A percentile compares a stretch with the other conserved stretches of the same genome.
phyloP scores from a whole-genome alignment of 2,888 invertebrate genomes.

The Panzeria rudis region DNA sequence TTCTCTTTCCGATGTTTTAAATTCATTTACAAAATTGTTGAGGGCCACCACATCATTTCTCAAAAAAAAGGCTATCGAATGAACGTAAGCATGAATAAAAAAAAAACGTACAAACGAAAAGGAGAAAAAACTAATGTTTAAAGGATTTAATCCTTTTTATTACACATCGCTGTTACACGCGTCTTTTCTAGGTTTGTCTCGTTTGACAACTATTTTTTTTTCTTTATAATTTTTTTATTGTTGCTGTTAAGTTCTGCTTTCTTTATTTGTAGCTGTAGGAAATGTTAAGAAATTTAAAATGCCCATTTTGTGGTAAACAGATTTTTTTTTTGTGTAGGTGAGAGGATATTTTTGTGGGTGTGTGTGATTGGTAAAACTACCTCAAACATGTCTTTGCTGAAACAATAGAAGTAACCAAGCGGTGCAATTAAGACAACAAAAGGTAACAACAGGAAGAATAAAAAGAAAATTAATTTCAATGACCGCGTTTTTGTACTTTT shows the following conservation, averaged over 20 bases:
- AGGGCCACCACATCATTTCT: slow-evolving; percentile 41
- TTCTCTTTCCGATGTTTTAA: background rate
- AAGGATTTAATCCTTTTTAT: slow-evolving; percentile 62
- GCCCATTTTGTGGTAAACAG: slow-evolving; percentile 5
- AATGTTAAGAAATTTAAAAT: slow-evolving; percentile 43
- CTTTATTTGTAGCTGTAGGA: slow-evolving; percentile 23
- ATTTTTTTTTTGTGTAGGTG: background rate
- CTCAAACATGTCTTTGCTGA: slow-evolving; percentile 39
- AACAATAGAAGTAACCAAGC: slow-evolving; percentile 71
- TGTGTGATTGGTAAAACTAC: slow-evolving; percentile 6
- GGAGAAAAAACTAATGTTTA: slow-evolving; percentile 1
- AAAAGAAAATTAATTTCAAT: slow-evolving; percentile 51
- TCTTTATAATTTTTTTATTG: background rate
- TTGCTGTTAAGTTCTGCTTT: slow-evolving; percentile 24
- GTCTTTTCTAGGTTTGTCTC: slow-evolving; percentile 33
- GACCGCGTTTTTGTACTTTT: slow-evolving; percentile 49
- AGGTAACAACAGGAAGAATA: slow-evolving; percentile 16
- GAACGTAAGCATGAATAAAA: background rate
- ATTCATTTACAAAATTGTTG: slow-evolving; percentile 63
- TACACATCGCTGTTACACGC: slow-evolving; percentile 6
- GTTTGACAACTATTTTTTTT: slow-evolving; percentile 31
- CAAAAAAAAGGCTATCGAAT: background rate
- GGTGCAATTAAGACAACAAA: slow-evolving; percentile 70
- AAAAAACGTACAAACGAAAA: background rate
- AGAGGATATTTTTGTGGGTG: background rate